Base-by-base conservation (phyloP, 2,888 invertebrate species). In the Drosophila sordidapex region DNA sequence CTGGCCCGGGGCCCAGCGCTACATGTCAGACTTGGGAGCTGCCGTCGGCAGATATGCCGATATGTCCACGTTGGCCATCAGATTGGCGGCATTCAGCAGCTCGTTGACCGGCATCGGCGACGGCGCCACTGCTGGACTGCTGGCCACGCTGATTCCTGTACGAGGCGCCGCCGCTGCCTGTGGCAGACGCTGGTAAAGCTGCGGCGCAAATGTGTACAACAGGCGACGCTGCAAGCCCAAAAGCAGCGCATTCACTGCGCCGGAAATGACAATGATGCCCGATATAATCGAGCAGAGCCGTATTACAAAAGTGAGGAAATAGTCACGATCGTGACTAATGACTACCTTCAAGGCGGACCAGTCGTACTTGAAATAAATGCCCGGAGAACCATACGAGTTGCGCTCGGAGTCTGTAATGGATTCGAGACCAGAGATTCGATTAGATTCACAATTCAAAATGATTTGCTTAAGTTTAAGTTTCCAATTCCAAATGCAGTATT, bases 301-400 rank as follows among this genome's bases (percentile, higher is more conserved):
- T 54, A 98, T 95, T 66, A 96, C 94, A 92, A 99, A 98, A 92
- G 97, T 96, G 49, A 96, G 93, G 38, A 97, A 82, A 76, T 96
- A 95, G 82, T 97, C 97, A 68, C 96, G 94, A 90, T 97, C 96
- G 91, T 97, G 97, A 61, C 94, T 95, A 0, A 98, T 96, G 91
- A 95, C 95, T 8, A 99, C 96, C 94, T 97, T 97, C 52, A 99
- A 93, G 0, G 98, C 97, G 25, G 98, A 97, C 94, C 98, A 96
- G 89, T 99, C 98, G 92, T 99, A 99, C 93, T 98, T 98, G 85
- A 99, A 96, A 92, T 97, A 99, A 79, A 99, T 96, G 29, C 99
- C 99, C 0, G 99, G 97, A 27, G 97, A 96, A 0, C 99, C 99
- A 91, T 98, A 98, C 21, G 98, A 98, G 33, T 98, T 98, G 91